Conservation (phyloP, 2,888 invertebrate genomes). For the Drosophila peninsularis region DNA sequence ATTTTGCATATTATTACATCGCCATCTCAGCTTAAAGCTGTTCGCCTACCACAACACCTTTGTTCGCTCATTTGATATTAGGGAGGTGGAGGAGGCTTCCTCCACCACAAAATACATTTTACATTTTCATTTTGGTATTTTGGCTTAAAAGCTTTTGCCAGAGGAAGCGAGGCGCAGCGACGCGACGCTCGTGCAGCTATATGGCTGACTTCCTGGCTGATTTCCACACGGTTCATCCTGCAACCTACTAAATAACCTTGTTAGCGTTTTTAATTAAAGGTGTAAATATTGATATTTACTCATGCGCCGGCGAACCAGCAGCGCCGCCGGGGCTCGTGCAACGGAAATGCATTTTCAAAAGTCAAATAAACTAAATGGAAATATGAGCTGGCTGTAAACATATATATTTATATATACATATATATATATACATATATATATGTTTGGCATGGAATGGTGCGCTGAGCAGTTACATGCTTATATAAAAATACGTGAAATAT, state of each 20-base stretch:
- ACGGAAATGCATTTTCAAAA: slow-evolving; percentile 75
- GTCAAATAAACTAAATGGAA: slow-evolving; percentile 75
- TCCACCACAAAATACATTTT: slow-evolving; percentile 42
- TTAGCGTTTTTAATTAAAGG: slow-evolving; percentile 85
- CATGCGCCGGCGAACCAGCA: slow-evolving; percentile 51
- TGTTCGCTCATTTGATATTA: background rate
- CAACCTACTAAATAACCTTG: slow-evolving; percentile 83
- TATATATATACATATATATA: background rate
- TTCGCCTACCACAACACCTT: background rate
- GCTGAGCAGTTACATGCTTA: slow-evolving; percentile 2
- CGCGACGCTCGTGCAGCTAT: slow-evolving; percentile 41
- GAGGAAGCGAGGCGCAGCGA: slow-evolving; percentile 26
- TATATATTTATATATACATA: background rate
- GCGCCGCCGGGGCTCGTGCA: slow-evolving; percentile 41
- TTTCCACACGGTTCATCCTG: slow-evolving; percentile 35
- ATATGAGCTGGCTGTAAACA: slow-evolving; percentile 65
- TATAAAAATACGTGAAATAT: background rate
- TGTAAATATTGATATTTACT: slow-evolving; percentile 83
- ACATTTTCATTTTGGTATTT: slow-evolving; percentile 67
- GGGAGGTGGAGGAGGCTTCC: background rate
- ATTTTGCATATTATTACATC: background rate
- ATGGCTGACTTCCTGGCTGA: slow-evolving; percentile 63
- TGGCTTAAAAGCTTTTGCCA: slow-evolving; percentile 73
- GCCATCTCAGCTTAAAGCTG: background rate
- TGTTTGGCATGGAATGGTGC: slow-evolving; percentile 15